phyloP scores from a whole-genome alignment of 2,797 vertebrate genomes.

The Monodelphis domestica region DNA sequence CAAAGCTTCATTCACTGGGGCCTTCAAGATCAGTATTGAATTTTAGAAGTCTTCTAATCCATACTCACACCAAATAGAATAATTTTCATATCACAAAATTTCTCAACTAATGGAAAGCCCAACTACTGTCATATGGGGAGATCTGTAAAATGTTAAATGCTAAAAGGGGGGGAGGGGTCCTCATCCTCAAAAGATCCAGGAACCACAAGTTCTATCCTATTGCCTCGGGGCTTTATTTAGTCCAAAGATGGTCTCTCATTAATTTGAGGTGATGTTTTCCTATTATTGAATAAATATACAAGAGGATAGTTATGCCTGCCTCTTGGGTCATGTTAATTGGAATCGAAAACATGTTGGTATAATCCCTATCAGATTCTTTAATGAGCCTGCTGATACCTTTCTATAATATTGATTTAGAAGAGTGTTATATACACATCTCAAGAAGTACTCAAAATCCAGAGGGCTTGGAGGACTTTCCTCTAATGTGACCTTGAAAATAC shows the following conservation, averaged over 20 bases:
- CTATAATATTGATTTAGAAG: background rate
- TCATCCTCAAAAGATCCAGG: background rate
- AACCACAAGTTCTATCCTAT: background rate
- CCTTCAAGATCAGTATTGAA: background rate
- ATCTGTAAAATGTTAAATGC: background rate
- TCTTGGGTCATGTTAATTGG: background rate
- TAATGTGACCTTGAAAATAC: background rate
- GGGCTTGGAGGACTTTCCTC: background rate
- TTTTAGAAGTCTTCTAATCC: background rate
- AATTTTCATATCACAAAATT: background rate
- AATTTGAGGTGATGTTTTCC: background rate
- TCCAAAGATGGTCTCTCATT: background rate
- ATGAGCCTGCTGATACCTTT: background rate
- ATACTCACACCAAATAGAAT: background rate
- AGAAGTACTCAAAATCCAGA: background rate
- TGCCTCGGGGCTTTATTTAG: background rate
- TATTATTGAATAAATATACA: background rate
- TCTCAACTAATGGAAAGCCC: background rate
- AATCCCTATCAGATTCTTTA: constrained; percentile 33
- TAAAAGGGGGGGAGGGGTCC: background rate
- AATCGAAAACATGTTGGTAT: background rate
- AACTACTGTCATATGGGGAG: background rate
- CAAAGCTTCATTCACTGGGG: background rate
- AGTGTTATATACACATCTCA: background rate
- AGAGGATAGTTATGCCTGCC: background rate